Evolutionary conservation across 2,888 invertebrate genomes (phyloP), one percentile per base, ranked within the genome.

Genomic region (Epiblema foenella): DNA sequence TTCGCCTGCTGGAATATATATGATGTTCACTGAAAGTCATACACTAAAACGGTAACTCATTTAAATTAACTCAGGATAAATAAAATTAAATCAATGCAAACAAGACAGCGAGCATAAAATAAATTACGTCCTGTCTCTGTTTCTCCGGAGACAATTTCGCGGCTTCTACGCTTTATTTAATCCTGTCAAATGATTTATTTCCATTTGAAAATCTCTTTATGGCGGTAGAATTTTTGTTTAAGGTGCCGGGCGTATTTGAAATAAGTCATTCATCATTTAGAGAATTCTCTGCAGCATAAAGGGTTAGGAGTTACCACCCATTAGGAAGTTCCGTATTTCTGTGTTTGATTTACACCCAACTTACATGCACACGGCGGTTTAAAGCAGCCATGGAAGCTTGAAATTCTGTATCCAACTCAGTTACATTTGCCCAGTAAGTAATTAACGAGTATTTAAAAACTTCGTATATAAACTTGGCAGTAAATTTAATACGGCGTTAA

Each of bases 181-280:
- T 69, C 65, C 68, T 74, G 58, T 63, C 68, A 70, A 74, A 66
- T 74, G 63, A 72, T 74, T 74, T 72, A 72, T 74, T 74, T 74
- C 72, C 65, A 72, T 72, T 69, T 59, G 65, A 62, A 65, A 72
- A 72, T 59, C 20, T 62, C 17, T 64, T 73, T 73, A 70, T 70
- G 64, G 37, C 66, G 67, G 69, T 37, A n/a, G 59, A 69, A 63
- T 64, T 70, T 65, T 65, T 69, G 63, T 64, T 73, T 58, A 69
- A 51, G 62, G 56, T 46, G 54, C 37, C 18, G 42, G 54, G 65
- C 54, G 59, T 42, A n/a, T 70, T 70, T 33, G 65, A 54, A 60
- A 64, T 58, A 57, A 52, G 58, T 24, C 59, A 42, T 69, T 59
- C 42, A 69, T 65, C 52, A 54, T 69, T 69, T 69, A 52, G 52